These are phyloP conservation scores for Leptopilina drosophilae DNA, from an alignment of 2,888 invertebrate genomes.

Conservation along the genomic window DNA sequence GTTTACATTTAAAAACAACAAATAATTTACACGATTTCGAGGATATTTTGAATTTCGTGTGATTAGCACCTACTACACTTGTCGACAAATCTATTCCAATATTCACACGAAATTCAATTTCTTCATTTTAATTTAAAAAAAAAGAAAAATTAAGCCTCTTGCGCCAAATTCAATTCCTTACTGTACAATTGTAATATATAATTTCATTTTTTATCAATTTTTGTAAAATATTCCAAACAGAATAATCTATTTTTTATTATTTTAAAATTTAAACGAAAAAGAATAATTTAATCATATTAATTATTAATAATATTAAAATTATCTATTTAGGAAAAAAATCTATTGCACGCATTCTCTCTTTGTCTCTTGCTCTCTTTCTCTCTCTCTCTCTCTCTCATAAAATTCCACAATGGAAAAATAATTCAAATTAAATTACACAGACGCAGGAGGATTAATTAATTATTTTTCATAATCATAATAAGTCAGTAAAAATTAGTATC, in stretches of 20 bases:
- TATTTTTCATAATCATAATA: not conserved
- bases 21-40: constrained; percentile 71
- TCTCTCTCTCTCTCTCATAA: not conserved
- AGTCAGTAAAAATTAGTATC: constrained; percentile 30
- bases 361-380: not conserved
- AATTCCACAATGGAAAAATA: not conserved
- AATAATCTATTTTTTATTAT: too few relatives aligned
- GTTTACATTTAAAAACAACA: constrained; percentile 67
- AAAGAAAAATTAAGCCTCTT: constrained; percentile 26
- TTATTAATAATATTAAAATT: too few relatives aligned
- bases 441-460: constrained; percentile 28
- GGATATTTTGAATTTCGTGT: constrained; percentile 31
- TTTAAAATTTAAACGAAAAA: too few relatives aligned
- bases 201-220: not conserved
- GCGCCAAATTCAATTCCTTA: constrained; percentile 1
- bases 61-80: constrained; percentile 5
- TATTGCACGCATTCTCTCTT: not conserved
- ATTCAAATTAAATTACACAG: not conserved
- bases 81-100: not conserved
- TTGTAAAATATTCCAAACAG: too few relatives aligned
- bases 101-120: constrained; percentile 4
- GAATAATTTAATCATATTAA: too few relatives aligned
- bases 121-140: not conserved
- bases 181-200: not conserved
- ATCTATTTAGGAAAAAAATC: too few relatives aligned